Percentiles rank a stretch among this genome's conserved stretches.
phyloP scores from a whole-genome alignment of 1,140 invertebrate species.

The Triops longicaudatus region DNA sequence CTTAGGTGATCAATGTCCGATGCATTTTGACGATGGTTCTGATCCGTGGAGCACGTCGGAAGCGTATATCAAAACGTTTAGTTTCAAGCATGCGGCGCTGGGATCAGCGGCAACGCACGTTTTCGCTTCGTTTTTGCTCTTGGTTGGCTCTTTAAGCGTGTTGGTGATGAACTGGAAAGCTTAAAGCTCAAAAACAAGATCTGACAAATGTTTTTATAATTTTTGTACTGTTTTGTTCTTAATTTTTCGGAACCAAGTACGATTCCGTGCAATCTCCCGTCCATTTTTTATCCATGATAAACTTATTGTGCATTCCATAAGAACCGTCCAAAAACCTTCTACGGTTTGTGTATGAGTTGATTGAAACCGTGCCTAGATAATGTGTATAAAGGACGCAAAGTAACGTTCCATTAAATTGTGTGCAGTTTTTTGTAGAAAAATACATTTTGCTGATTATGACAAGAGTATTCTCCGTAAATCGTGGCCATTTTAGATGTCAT shows the following conservation, averaged over 20 bases:
- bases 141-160: not conserved
- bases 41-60: conserved; percentile 72
- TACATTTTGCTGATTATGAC: not conserved
- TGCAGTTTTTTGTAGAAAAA: not conserved
- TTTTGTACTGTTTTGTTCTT: not conserved
- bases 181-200: not conserved
- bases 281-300: not conserved
- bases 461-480: too few species aligned
- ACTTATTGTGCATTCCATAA: not conserved
- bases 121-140: not conserved
- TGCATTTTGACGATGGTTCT: conserved; percentile 85
- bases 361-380: not conserved
- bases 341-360: not conserved
- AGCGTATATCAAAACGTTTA: conserved; percentile 33
- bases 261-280: not conserved
- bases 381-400: not conserved
- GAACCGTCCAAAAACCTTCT: not conserved
- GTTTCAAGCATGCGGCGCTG: conserved; percentile 20
- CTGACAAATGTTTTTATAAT: not conserved
- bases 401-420: not conserved
- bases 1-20: conserved; percentile 78
- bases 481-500: too few species aligned
- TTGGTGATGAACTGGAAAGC: not conserved
- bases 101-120: not conserved
- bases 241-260: not conserved